Percentiles rank a stretch among this genome's conserved stretches.
These are phyloP conservation scores for Oikopleura dioica DNA, from an alignment of 23 tunicate species.

Conservation along the genomic window DNA sequence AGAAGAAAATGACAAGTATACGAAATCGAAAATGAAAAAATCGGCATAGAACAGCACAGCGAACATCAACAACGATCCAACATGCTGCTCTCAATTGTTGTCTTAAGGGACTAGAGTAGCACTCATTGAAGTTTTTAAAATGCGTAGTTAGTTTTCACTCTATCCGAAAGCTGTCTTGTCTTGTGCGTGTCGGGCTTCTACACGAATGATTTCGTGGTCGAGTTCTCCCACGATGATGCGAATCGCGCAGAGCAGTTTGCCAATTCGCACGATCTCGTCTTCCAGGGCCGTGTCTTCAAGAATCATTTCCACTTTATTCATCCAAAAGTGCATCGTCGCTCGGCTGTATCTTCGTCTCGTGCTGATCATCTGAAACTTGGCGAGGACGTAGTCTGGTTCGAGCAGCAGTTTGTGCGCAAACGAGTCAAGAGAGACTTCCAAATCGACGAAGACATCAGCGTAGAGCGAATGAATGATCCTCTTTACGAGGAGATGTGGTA, in stretches of 20 bases:
- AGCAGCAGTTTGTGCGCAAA: background rate
- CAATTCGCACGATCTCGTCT: background rate
- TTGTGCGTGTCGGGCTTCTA: too few relatives aligned
- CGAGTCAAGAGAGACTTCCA: background rate
- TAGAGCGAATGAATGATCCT: slow-evolving; percentile 3
- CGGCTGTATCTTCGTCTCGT: background rate
- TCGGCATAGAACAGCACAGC: too few relatives aligned
- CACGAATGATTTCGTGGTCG: slow-evolving; percentile 7
- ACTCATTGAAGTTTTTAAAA: too few relatives aligned
- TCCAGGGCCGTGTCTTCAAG: background rate
- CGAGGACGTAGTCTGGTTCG: background rate
- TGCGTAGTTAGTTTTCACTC: too few relatives aligned
- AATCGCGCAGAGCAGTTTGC: background rate
- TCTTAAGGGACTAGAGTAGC: too few relatives aligned
- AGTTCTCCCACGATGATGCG: background rate
- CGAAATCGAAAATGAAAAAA: too few relatives aligned
- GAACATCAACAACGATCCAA: too few relatives aligned
- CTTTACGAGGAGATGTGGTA: slow-evolving; percentile 1
- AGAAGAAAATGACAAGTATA: too few relatives aligned
- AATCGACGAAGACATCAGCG: too few relatives aligned
- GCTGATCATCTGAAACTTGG: background rate
- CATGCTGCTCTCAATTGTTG: too few relatives aligned
- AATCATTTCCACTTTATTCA: background rate
- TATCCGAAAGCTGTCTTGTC: too few relatives aligned
- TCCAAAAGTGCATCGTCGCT: background rate